phyloP scores from a whole-genome alignment of 2,113 vertebrate genomes.

The Psophia crepitans region DNA sequence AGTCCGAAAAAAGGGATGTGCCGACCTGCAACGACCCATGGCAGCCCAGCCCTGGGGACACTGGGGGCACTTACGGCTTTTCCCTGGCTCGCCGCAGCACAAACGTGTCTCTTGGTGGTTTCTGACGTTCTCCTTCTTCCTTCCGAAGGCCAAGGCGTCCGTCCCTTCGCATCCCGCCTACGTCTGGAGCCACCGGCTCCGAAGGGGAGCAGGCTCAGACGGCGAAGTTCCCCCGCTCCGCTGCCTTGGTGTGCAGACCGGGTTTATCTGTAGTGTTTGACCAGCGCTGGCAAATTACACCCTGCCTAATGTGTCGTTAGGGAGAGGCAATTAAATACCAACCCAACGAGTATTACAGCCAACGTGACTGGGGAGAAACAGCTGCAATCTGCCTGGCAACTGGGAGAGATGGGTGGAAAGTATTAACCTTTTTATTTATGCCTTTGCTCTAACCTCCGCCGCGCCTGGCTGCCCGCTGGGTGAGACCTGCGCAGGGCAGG shows the following conservation, averaged over 20 bases:
- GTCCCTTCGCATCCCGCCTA: neutral
- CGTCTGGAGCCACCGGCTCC: slow-evolving; percentile 34
- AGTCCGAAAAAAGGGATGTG: neutral
- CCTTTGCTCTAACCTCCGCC: neutral
- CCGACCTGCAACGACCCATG: neutral
- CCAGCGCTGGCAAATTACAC: slow-evolving; percentile 40
- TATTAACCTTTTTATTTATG: neutral
- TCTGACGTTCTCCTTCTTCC: neutral
- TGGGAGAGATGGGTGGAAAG: slow-evolving; percentile 1
- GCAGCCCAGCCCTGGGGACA: neutral
- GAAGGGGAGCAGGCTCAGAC: neutral
- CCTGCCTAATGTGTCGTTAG: slow-evolving; percentile 24
- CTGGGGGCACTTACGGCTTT: neutral
- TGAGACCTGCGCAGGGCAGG: neutral
- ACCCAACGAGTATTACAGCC: slow-evolving; percentile 27
- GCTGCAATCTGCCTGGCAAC: slow-evolving; percentile 35
- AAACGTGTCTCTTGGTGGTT: neutral
- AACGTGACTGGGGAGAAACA: slow-evolving; percentile 5
- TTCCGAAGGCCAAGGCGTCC: neutral
- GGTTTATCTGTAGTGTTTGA: slow-evolving; percentile 54
- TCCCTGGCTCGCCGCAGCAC: fast-evolving
- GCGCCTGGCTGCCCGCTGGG: neutral
- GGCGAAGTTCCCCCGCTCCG: neutral
- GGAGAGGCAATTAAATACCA: slow-evolving; percentile 61
- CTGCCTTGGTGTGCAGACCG: slow-evolving; percentile 7